Conservation (phyloP, 1,140 invertebrate species). For the Hylaeus anthracinus region DNA sequence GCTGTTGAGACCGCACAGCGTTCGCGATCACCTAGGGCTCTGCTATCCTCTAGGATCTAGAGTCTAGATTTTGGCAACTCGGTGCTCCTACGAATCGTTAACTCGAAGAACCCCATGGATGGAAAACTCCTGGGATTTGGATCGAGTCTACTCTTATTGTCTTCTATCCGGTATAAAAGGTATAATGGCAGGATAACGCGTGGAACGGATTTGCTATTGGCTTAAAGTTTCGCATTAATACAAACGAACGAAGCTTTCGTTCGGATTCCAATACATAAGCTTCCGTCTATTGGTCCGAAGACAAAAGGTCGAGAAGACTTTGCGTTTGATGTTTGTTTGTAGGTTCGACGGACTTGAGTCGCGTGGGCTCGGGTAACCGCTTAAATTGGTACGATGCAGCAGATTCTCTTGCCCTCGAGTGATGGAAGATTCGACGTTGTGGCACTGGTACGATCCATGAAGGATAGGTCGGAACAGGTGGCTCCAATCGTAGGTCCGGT, state of each 20-base stretch:
- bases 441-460: constrained; percentile 32
- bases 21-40: not conserved
- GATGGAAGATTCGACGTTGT: constrained; percentile 17
- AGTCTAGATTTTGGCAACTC: too few species aligned
- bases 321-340: constrained; percentile 3
- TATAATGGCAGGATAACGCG: constrained; percentile 33
- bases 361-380: too few species aligned
- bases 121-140: not conserved
- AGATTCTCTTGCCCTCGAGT: constrained; percentile 2
- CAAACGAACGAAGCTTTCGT: too few species aligned
- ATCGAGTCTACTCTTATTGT: not conserved
- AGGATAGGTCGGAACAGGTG: not conserved
- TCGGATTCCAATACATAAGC: too few species aligned
- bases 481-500: not conserved
- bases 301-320: too few species aligned
- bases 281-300: too few species aligned
- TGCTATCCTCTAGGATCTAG: too few species aligned
- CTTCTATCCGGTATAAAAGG: constrained; percentile 11
- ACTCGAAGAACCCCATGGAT: too few species aligned
- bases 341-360: constrained; percentile 7
- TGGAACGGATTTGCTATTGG: not conserved
- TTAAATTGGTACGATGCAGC: constrained; percentile 24
- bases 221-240: too few species aligned
- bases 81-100: too few species aligned
- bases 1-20: not conserved